A percentile compares a stretch with the other conserved stretches of the same genome.
Conservation (phyloP, 2,797 vertebrate species). For the Sebastes cheni region DNA sequence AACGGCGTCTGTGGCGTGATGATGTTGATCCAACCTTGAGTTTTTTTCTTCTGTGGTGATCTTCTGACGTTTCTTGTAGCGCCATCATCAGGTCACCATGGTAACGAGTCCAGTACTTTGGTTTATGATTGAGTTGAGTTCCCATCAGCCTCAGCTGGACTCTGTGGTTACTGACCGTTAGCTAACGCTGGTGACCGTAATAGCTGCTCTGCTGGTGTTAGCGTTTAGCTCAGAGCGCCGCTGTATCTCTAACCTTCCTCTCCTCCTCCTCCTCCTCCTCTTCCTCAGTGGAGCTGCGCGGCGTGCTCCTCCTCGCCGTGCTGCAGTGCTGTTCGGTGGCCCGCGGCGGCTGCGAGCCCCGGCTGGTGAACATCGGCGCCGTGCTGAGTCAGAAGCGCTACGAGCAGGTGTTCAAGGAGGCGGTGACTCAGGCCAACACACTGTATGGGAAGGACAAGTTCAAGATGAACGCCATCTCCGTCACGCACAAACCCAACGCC, state of each 20-base stretch:
- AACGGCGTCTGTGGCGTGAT: too few species aligned
- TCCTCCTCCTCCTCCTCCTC: neutral
- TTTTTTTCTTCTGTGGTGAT: too few species aligned
- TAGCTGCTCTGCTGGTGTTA: too few species aligned
- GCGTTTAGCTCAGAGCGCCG: too few species aligned
- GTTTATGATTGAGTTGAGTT: too few species aligned
- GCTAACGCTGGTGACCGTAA: neutral
- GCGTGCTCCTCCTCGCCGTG: constrained; percentile 85
- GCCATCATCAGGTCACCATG: too few species aligned
- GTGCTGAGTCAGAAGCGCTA: constrained; percentile 94
- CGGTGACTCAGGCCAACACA: constrained; percentile 91
- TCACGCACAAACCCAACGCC: constrained; percentile 95
- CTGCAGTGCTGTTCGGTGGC: constrained; percentile 88
- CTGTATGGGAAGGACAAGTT: constrained; percentile 92
- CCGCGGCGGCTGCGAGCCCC: constrained; percentile 89
- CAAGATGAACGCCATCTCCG: constrained; percentile 95
- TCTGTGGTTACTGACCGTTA: neutral
- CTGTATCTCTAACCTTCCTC: neutral
- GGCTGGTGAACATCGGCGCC: constrained; percentile 92
- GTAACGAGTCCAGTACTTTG: too few species aligned
- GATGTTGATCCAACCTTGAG: too few species aligned
- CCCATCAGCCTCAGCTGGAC: neutral
- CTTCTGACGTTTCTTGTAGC: too few species aligned
- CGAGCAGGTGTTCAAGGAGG: constrained; percentile 94
- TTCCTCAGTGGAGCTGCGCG: constrained; percentile 77